Percentiles rank a stretch among this genome's conserved stretches.
These are phyloP conservation scores for Cossypha caffra DNA, from an alignment of 2,797 vertebrate genomes.

Conservation along the genomic window DNA sequence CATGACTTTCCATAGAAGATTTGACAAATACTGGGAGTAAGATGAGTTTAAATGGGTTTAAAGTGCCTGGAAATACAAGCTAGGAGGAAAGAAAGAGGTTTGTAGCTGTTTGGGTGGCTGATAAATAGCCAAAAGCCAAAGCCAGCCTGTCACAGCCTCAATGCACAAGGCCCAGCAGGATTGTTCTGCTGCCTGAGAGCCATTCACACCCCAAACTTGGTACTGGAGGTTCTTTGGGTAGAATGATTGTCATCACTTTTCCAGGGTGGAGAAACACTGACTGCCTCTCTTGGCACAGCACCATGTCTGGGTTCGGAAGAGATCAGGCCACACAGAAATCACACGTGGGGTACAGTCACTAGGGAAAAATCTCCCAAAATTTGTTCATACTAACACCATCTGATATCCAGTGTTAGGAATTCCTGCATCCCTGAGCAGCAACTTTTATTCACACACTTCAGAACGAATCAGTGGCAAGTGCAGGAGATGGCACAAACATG, in stretches of 20 bases:
- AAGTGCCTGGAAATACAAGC: not conserved
- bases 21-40: not conserved
- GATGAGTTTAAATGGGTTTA: not conserved
- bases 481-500: not conserved
- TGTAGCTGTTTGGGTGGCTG: not conserved
- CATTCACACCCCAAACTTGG: not conserved
- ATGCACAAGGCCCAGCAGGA: fast-evolving
- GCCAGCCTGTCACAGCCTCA: fast-evolving
- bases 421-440: not conserved
- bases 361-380: fast-evolving
- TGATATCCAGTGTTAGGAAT: not conserved
- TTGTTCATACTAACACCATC: not conserved
- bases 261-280: not conserved
- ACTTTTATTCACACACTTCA: not conserved
- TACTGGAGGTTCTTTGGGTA: not conserved
- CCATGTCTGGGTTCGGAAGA: not conserved
- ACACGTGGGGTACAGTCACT: fast-evolving
- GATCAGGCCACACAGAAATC: not conserved
- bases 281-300: not conserved
- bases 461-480: not conserved
- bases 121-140: not conserved
- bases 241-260: not conserved
- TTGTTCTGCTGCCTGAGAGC: not conserved
- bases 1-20: not conserved
- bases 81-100: not conserved